Base-by-base conservation (phyloP, 1,140 invertebrate genomes). In the Thaumetopoea pityocampa region DNA sequence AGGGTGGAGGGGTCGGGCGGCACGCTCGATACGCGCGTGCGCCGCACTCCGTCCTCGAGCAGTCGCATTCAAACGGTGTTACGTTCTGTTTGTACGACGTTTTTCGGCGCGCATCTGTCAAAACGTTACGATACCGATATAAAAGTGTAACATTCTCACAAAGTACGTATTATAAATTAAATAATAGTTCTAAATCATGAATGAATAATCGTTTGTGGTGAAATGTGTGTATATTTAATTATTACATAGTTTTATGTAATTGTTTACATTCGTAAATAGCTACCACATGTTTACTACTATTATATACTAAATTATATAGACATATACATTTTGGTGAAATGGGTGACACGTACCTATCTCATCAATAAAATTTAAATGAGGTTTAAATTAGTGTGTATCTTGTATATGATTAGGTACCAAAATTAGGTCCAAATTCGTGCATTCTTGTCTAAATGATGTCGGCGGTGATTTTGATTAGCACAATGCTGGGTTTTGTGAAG, bases 1-100 rank as follows among this genome's bases (percentile, higher is more conserved):
- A 56, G 58, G 62, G 63, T 57, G 59, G 58, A 43, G 67, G 53
- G 51, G 43, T 41, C 54, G 58, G 66, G 62, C 62, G 67, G 59
- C 40, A 60, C 76, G 74, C 51, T 78, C 73, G 59, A 79, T 76
- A 78, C 78, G 74, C 73, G 74, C 78, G 78, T 71, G 76, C 78
- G 71, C 73, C 58, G 58, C 62, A 52, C 47, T 48, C 33, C 51
- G 48, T 50, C 29, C 27, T 22, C 33, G 49, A 38, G 55, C 67
- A 80, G 73, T 83, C 73, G 76, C 67, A 60, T 71, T 72, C 64
- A 51, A 63, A 71, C 62, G 60, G 56, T 54, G 56, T 65, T 58
- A 64, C 41, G 64, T 60, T 44, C 50, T 58, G 59, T 42, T 28
- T 43, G 54, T 63, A 24, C 37, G 49, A 51, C 62, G 48, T 45